These are phyloP conservation scores for Marcusenius ussheri DNA, from an alignment of 2,113 vertebrate species.

Conservation along the genomic window DNA sequence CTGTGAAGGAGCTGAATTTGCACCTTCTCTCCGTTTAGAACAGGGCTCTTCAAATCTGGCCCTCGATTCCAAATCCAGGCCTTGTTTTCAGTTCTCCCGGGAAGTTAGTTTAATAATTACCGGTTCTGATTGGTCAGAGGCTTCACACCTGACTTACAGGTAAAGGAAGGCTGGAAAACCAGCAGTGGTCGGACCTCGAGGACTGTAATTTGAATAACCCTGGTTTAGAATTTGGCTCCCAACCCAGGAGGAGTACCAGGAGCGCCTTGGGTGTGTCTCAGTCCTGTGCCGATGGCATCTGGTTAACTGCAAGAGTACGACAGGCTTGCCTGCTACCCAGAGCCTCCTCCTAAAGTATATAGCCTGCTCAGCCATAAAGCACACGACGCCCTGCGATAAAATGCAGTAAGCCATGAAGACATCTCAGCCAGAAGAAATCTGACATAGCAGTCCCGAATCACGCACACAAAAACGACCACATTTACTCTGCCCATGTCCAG, in stretches of 20 bases:
- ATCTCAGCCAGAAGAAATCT: background rate
- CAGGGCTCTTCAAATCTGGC: too few species aligned
- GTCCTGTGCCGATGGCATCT: background rate
- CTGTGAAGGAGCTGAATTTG: background rate
- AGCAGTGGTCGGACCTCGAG: too few species aligned
- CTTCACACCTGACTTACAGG: too few species aligned
- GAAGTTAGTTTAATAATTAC: too few species aligned
- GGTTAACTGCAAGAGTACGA: background rate
- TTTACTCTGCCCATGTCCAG: background rate
- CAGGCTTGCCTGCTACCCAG: background rate
- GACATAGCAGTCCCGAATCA: background rate
- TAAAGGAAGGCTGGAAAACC: too few species aligned
- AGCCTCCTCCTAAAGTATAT: background rate
- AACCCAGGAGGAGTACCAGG: background rate
- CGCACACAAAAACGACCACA: background rate
- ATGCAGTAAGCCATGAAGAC: background rate
- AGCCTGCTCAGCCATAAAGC: background rate
- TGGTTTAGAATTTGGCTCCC: background rate
- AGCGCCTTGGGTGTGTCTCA: background rate
- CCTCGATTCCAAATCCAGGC: too few species aligned
- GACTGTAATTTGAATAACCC: too few species aligned
- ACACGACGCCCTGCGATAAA: background rate
- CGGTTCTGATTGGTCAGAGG: too few species aligned
- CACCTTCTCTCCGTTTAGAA: background rate
- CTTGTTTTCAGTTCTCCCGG: too few species aligned